Evolutionary conservation across 2,113 vertebrate species (phyloP), one percentile per base, ranked within the genome.

Genomic region (Delphinapterus leucas): DNA sequence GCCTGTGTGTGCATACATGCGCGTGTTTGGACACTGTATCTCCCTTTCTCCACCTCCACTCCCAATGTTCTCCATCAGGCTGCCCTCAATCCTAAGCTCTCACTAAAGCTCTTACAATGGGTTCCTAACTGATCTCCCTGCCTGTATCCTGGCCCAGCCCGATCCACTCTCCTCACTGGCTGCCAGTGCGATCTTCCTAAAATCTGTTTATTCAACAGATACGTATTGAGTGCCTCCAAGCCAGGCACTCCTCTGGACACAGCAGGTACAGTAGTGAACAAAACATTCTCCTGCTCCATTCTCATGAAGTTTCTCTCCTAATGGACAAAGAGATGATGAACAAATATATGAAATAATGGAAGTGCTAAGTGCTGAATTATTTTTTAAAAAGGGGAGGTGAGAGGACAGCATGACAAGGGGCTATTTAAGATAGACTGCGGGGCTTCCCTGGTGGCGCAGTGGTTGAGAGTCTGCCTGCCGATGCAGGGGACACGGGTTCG

Each of bases 371-470:
- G 38, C 74, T 88, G 80, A 86, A 60, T 61, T 17, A 9, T 84
- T 84, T 65, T 65, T 33, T 71, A 44, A 38, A 88, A 49, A 67
- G 44, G 67, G 58, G 31, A 58, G n/a, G 18, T 28, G 70, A 95
- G 79, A 93, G 79, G 84, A 88, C 21, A 93, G 93, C 67, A 93
- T 67, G 87, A 71, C 82, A 86, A 93, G 68, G 53, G 87, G 63
- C 90, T 97, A 87, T 87, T 96, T 94, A 93, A 97, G 93, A 89
- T 8, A 93, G 79, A 90, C 79, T 88, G 41, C 80, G 90, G 83
- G 79, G 68, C 44, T 47, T 47, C 44, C 44, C 2, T 47, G 44
- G 44, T 47, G 9, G 44, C 44, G 9, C 10, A 11, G 44, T 47
- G 44, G 44, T 47, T 47, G 44, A 10, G 44, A 47, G 44, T 47